Conservation (phyloP, 2,113 vertebrate genomes). For the Rhipidura dahli region DNA sequence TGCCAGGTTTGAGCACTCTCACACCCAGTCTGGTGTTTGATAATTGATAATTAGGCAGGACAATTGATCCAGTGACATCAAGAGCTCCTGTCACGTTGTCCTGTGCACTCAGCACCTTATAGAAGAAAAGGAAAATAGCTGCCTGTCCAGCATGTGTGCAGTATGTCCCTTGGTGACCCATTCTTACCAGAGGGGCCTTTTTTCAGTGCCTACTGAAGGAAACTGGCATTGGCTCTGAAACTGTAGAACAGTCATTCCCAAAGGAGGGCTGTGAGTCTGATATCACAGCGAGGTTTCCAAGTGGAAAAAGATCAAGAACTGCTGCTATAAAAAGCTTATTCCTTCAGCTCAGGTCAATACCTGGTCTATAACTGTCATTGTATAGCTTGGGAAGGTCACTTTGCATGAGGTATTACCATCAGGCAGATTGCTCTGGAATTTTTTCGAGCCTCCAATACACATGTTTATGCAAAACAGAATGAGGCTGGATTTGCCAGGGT, state of each 20-base stretch:
- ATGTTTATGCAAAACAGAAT: not conserved
- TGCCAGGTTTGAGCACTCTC: not conserved
- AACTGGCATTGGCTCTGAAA: not conserved
- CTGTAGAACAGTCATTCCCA: not conserved
- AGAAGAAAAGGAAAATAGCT: not conserved
- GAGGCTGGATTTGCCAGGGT: not conserved
- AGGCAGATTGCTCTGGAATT: not conserved
- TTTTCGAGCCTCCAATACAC: not conserved
- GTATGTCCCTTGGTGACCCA: not conserved
- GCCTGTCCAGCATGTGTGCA: not conserved
- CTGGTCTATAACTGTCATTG: not conserved
- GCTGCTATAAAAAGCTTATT: constrained; percentile 1
- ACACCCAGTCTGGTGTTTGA: not conserved
- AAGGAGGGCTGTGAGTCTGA: not conserved
- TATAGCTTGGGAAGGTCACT: not conserved
- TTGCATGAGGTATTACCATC: not conserved
- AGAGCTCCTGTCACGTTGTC: not conserved
- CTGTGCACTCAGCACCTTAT: not conserved
- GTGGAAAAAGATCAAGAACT: not conserved
- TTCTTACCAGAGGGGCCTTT: not conserved
- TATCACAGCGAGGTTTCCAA: not conserved
- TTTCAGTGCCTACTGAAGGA: not conserved
- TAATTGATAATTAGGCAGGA: too few species aligned
- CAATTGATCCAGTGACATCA: not conserved
- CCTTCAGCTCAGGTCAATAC: not conserved